phyloP scores from a whole-genome alignment of 2,113 vertebrate genomes.

The Thalassoma bifasciatum region DNA sequence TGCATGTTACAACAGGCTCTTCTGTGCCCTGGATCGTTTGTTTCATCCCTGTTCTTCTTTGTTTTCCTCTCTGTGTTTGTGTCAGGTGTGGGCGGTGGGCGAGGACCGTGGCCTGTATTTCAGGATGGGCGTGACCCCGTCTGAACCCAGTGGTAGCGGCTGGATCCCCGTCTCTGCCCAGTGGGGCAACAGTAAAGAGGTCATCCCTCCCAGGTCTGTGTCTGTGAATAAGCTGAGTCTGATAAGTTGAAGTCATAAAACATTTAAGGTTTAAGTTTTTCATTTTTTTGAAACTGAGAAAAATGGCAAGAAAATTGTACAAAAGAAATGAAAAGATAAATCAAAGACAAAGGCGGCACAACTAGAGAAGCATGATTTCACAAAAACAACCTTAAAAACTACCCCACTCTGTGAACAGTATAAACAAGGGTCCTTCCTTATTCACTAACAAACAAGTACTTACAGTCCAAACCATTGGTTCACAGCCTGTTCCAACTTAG shows the following conservation, averaged over 20 bases:
- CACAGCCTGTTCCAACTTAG: too few species aligned
- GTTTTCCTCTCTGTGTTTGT: not conserved
- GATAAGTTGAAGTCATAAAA: not conserved
- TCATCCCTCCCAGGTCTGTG: constrained; percentile 47
- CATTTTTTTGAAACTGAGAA: too few species aligned
- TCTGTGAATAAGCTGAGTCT: not conserved
- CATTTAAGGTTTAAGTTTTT: too few species aligned
- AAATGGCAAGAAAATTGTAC: too few species aligned
- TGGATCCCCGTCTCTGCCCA: constrained; percentile 90
- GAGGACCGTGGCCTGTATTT: constrained; percentile 93
- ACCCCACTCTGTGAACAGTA: too few species aligned
- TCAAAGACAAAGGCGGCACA: too few species aligned
- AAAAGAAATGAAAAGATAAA: too few species aligned
- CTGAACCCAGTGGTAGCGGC: constrained; percentile 92
- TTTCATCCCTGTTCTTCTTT: not conserved
- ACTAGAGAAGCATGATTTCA: too few species aligned
- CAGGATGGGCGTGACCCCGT: constrained; percentile 91
- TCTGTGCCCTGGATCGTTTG: not conserved
- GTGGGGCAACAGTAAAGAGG: constrained; percentile 82
- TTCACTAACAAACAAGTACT: too few species aligned
- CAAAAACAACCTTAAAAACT: too few species aligned
- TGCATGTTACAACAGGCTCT: not conserved
- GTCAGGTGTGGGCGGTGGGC: constrained; percentile 92
- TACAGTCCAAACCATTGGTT: too few species aligned
- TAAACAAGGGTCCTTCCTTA: too few species aligned